These are phyloP conservation scores for Struthidea cinerea DNA, from an alignment of 2,113 vertebrate species.

Conservation along the genomic window DNA sequence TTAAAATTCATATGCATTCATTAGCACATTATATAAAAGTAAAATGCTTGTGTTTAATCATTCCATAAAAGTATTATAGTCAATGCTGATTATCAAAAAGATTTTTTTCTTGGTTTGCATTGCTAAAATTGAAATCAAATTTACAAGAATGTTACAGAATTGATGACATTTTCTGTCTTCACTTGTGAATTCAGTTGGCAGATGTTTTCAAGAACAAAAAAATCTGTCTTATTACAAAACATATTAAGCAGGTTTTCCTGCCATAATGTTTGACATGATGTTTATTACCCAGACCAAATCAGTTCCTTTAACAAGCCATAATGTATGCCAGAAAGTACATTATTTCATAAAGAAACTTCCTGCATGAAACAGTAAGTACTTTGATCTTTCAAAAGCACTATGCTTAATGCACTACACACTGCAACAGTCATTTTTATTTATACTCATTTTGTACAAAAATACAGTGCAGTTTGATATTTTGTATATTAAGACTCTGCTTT, in stretches of 20 bases:
- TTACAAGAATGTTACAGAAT: conserved; percentile 73
- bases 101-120: conserved; percentile 55
- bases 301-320: conserved; percentile 71
- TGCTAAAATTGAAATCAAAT: conserved; percentile 64
- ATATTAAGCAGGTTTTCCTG: conserved; percentile 76
- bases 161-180: conserved; percentile 82
- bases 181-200: conserved; percentile 75
- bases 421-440: conserved; percentile 16
- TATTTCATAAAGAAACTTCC: conserved; percentile 68
- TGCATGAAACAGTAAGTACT: conserved; percentile 69
- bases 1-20: conserved; percentile 77
- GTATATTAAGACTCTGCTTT: neutral
- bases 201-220: conserved; percentile 81
- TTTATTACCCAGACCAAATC: conserved; percentile 78
- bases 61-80: conserved; percentile 62
- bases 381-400: conserved; percentile 67
- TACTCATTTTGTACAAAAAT: conserved; percentile 28
- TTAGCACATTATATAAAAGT: conserved; percentile 73
- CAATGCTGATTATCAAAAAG: conserved; percentile 58
- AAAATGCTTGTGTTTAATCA: conserved; percentile 71
- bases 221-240: conserved; percentile 76
- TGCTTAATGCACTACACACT: conserved; percentile 31
- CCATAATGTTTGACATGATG: conserved; percentile 76
- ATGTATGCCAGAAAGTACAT: conserved; percentile 70
- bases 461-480: neutral